Evolutionary conservation across 2,797 vertebrate species (phyloP), one percentile per base, ranked within the genome.

Genomic region (Cyprinella venusta): DNA sequence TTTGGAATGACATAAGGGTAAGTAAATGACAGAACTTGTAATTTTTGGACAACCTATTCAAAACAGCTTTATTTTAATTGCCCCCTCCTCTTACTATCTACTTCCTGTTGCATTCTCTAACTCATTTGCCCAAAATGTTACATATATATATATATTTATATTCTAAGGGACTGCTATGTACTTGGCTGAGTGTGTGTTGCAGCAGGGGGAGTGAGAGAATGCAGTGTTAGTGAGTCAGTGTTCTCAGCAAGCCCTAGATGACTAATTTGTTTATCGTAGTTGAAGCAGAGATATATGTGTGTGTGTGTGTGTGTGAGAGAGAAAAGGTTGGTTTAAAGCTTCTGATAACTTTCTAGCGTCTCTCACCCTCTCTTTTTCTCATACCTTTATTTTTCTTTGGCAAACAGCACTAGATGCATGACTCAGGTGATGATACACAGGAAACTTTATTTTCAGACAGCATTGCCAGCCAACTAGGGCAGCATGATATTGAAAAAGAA

Each of bases 231-330:
- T 92, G 91, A 93, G 91, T 93, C 91, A 91, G 90, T 90, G 65
- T 89, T 91, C 87, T 88, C 89, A 91, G 90, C 79, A 36, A 90
- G 87, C 71, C 15, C 82, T n/a, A 83, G 77, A 90, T 93, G 91
- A 93, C 89, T 93, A 90, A 93, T 92, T 90, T 92, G 92, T 93
- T 92, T 92, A 92, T 92, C 84, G 65, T 79, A 69, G 86, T 88
- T 88, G 87, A 88, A 76, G 77, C 54, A 89, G 86, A 90, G 87
- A 88, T 33, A 78, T 52, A 83, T 50, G 75, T 78, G 68, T 84
- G 75, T 76, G 82, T 79, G 82, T 79, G 65, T 75, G 77, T 70
- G n/a, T n/a, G n/a, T n/a, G n/a, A n/a, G 85, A 67, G 70, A 63
- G 63, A 76, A 64, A 56, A 86, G 24, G 54, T 80, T 69, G 64